Conservation (phyloP, 1,140 invertebrate species). For the Tetragnatha versicolor region DNA sequence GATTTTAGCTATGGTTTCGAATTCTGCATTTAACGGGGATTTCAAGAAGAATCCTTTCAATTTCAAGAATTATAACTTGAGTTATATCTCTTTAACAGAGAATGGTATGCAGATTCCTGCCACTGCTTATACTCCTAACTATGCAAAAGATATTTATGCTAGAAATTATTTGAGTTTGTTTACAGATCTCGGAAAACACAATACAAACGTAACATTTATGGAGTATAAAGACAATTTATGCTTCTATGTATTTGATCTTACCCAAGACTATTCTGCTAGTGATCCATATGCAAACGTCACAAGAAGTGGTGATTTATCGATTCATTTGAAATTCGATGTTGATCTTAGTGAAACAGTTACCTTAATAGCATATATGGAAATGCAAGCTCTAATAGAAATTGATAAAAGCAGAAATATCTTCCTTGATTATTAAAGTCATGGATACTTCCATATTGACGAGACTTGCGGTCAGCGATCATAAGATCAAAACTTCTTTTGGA, state of each 20-base stretch:
- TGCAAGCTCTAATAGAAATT: too few species aligned
- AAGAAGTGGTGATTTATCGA: too few species aligned
- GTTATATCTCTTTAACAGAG: background rate
- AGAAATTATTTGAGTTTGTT: background rate
- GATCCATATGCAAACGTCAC: too few species aligned
- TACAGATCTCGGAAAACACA: background rate
- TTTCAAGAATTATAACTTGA: background rate
- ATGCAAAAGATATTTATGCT: background rate
- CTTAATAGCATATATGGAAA: too few species aligned
- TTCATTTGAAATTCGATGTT: background rate
- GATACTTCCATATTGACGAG: background rate
- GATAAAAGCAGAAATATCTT: background rate
- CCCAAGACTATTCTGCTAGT: too few species aligned
- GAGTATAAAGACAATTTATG: background rate
- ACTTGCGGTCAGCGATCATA: background rate
- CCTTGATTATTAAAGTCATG: background rate
- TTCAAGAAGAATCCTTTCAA: background rate
- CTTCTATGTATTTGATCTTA: too few species aligned
- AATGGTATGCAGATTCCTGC: background rate
- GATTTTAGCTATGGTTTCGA: background rate
- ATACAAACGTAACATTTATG: background rate
- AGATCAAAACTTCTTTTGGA: too few species aligned
- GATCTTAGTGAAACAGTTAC: background rate
- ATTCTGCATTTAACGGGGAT: background rate
- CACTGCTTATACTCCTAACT: background rate